Base-by-base conservation (phyloP, 2,113 vertebrate species). In the Chascanopsetta lugubris region DNA sequence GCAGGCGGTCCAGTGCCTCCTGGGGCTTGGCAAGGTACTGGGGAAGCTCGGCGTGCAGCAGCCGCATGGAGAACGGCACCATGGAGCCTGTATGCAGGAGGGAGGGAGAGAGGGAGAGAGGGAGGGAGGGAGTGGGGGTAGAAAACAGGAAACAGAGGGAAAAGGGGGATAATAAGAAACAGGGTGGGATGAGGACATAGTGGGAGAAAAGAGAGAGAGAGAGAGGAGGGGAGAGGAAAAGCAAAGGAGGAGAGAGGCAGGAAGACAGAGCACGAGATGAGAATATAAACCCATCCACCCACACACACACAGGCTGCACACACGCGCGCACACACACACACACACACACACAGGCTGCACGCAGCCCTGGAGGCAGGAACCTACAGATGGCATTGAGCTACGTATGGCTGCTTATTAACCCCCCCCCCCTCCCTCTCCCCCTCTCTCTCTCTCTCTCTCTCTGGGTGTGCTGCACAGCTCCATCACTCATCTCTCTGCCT, bases 51-150 rank as follows among this genome's bases (percentile, higher is more conserved):
- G 97, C 96, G 17, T 98, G 95, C 55, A 99, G 86, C 87, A 99
- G 90, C 43, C 97, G 83, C 97, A 98, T 98, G 24, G 97, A 98
- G 84, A 99, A 99, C 34, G 97, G 97, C 63, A 99, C 95, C 95
- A 99, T 96, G 63, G 97, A 99, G 75, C 97, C 97, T 99, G 79
- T 72, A 61, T 5, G 4, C 8, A 34, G 50, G 43, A 53, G n/a
- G n/a, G n/a, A n/a, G n/a, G n/a, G n/a, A n/a, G n/a, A n/a, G n/a
- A n/a, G 26, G 27, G 54, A 29, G 43, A 8, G 34, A 20, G 27
- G 25, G 51, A 10, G 36, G 51, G 60, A 24, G 48, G n/a, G 29
- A 18, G 12, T 8, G 58, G 12, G 10, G n/a, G 55, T 26, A 24
- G 61, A 57, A 67, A 51, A 40, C 17, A 61, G 30, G 43, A 36